Evolutionary conservation across 2,113 vertebrate genomes (phyloP).

Genomic region (Vombatus ursinus): DNA sequence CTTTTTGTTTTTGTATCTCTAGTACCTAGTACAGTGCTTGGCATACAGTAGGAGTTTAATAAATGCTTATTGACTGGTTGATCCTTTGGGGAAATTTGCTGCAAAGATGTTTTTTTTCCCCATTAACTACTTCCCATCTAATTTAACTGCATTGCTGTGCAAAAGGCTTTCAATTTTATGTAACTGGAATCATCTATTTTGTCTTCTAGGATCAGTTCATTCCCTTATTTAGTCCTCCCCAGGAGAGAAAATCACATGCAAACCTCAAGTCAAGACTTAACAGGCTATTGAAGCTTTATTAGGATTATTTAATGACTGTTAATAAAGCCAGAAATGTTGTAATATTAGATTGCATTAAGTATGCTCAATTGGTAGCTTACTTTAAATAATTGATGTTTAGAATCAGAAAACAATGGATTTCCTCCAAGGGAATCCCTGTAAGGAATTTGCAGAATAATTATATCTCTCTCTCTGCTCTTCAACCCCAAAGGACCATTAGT

Average conservation of each 20-base stretch:
- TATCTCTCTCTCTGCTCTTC: neutral
- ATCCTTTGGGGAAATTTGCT: neutral
- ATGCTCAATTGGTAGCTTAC: neutral
- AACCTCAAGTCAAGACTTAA: neutral
- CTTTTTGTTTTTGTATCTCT: neutral
- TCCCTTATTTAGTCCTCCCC: neutral
- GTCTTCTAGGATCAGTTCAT: neutral
- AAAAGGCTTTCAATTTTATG: neutral
- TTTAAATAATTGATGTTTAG: neutral
- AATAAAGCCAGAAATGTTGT: neutral
- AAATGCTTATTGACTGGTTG: neutral
- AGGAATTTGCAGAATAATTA: neutral
- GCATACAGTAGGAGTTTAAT: neutral
- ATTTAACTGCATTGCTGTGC: neutral
- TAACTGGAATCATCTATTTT: neutral
- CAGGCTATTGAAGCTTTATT: neutral
- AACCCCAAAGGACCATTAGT: neutral
- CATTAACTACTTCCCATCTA: neutral
- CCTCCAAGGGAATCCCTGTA: neutral
- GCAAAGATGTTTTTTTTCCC: neutral
- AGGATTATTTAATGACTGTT: neutral
- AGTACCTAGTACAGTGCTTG: neutral
- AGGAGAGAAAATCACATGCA: neutral
- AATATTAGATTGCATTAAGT: neutral
- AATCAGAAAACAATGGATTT: neutral